Percentiles rank a stretch among this genome's conserved stretches.
Conservation (phyloP, 2,888 invertebrate genomes). For the Drosophila maculinotata region DNA sequence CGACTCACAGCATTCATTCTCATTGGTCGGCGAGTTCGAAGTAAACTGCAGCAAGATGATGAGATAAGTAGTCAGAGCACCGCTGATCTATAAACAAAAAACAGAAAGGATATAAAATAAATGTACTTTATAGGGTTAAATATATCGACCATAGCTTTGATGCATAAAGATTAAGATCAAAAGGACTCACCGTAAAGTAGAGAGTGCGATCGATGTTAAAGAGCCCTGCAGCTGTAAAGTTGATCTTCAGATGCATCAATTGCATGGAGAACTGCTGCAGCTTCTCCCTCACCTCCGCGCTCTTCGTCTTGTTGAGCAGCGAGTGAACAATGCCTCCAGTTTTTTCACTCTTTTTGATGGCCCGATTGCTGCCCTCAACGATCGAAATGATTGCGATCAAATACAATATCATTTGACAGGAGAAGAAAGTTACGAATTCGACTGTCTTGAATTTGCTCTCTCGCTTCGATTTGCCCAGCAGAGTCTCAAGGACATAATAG, state of each 20-base stretch:
- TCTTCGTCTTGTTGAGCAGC: slow-evolving; percentile 81
- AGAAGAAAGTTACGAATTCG: slow-evolving; percentile 84
- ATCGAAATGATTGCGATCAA: slow-evolving; percentile 84
- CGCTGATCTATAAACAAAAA: slow-evolving; percentile 81
- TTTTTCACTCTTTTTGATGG: slow-evolving; percentile 84
- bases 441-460: slow-evolving; percentile 84
- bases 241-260: slow-evolving; percentile 83
- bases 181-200: slow-evolving; percentile 84
- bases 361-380: slow-evolving; percentile 84
- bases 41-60: slow-evolving; percentile 85
- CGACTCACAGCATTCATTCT: slow-evolving; percentile 31
- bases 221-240: slow-evolving; percentile 85
- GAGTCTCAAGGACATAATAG: slow-evolving; percentile 84
- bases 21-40: slow-evolving; percentile 61
- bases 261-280: slow-evolving; percentile 84
- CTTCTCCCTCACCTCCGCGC: slow-evolving; percentile 81
- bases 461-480: slow-evolving; percentile 82
- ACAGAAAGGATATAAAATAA: background rate
- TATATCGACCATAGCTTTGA: too few relatives aligned
- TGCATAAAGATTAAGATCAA: too few relatives aligned
- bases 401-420: slow-evolving; percentile 84
- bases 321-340: slow-evolving; percentile 83
- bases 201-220: slow-evolving; percentile 85
- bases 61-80: slow-evolving; percentile 85
- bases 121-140: too few relatives aligned